Conservation (phyloP, 2,113 vertebrate species). For the Fukomys damarensis region DNA sequence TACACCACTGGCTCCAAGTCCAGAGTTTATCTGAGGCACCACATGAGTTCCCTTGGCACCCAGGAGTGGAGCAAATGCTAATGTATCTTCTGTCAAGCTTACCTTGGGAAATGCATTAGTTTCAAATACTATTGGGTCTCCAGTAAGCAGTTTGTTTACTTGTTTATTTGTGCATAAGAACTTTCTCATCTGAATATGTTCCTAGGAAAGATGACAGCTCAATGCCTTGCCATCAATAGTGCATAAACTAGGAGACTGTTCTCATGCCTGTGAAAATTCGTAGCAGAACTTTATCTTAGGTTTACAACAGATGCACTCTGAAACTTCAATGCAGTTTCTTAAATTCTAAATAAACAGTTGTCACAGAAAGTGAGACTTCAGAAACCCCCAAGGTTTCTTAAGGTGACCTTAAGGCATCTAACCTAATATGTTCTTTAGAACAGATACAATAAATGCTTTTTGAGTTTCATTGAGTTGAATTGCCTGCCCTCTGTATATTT, state of each 20-base stretch:
- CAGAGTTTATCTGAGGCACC: neutral
- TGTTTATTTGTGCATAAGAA: slow-evolving; percentile 19
- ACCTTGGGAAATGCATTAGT: neutral
- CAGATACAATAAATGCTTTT: neutral
- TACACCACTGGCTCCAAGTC: neutral
- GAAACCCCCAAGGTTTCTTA: neutral
- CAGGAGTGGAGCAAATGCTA: neutral
- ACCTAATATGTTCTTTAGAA: neutral
- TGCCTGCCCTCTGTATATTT: neutral
- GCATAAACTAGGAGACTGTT: neutral
- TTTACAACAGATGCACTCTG: neutral
- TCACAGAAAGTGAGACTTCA: neutral
- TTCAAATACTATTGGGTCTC: neutral
- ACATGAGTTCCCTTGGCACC: neutral
- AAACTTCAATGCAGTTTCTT: neutral
- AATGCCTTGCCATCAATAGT: neutral
- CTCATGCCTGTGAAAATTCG: neutral
- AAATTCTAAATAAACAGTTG: neutral
- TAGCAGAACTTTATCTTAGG: neutral
- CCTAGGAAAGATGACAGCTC: neutral
- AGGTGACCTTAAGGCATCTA: neutral
- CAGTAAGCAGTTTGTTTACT: neutral
- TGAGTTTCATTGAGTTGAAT: neutral
- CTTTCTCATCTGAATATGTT: slow-evolving; percentile 12
- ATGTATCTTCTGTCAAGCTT: neutral